These are phyloP conservation scores for Imbricaverruca yamaguchii DNA, from an alignment of 2,888 invertebrate species.

Conservation along the genomic window DNA sequence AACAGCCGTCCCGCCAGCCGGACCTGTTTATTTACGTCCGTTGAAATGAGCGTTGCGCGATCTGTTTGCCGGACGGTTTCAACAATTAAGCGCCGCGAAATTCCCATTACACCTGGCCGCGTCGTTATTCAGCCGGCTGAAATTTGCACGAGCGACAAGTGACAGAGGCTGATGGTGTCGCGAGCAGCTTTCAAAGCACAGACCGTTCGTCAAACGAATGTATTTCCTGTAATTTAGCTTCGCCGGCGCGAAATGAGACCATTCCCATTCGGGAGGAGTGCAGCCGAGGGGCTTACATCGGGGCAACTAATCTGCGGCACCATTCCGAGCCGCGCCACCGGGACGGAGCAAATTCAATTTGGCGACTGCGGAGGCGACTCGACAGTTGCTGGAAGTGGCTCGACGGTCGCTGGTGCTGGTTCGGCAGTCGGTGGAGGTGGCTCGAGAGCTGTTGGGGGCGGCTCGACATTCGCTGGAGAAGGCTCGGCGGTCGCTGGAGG, in stretches of 20 bases:
- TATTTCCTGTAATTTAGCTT: constrained; percentile 16
- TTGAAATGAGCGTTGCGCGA: constrained; percentile 2
- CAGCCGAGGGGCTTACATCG: constrained; percentile 2
- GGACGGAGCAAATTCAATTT: constrained; percentile 2
- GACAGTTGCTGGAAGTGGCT: too few relatives aligned
- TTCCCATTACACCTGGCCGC: constrained; percentile 4
- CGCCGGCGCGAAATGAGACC: constrained; percentile 15
- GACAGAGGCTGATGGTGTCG: neutral
- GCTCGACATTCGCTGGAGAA: too few relatives aligned
- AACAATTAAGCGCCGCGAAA: constrained; percentile 1
- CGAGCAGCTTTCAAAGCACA: neutral
- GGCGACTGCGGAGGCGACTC: neutral
- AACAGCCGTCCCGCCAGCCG: neutral
- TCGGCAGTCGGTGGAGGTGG: too few relatives aligned
- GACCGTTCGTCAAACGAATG: constrained; percentile 1
- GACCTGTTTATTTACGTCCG: neutral
- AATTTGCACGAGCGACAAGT: constrained; percentile 11
- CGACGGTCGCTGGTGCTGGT: too few relatives aligned
- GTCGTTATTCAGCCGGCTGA: neutral
- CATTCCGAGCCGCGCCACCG: neutral
- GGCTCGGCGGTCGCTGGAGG: too few relatives aligned
- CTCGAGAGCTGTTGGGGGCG: too few relatives aligned
- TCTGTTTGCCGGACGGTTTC: constrained; percentile 6
- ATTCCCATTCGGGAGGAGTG: constrained; percentile 2
- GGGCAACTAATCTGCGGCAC: constrained; percentile 11